phyloP scores from a whole-genome alignment of 2,888 invertebrate species.

The Apodemia hepburni region DNA sequence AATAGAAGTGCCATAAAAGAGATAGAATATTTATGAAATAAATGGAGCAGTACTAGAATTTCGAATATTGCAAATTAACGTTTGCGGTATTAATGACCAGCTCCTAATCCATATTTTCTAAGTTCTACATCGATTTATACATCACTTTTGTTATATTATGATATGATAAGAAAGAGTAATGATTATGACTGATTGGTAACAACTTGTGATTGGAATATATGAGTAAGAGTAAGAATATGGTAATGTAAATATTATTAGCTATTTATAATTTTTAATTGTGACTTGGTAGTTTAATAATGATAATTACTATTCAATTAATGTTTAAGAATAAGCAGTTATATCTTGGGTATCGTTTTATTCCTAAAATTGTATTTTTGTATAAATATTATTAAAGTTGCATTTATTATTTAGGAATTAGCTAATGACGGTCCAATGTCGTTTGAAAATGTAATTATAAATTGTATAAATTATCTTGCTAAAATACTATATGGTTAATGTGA shows the following conservation, averaged over 20 bases:
- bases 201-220: constrained; percentile 60
- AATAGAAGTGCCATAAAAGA: constrained; percentile 1
- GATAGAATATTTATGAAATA: neutral
- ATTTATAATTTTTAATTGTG: constrained; percentile 38
- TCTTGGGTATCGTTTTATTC: constrained; percentile 41
- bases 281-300: neutral
- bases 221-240: constrained; percentile 47
- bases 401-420: constrained; percentile 46
- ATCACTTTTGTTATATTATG: constrained; percentile 11
- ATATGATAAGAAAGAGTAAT: constrained; percentile 38
- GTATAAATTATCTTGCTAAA: constrained; percentile 32
- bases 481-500: constrained; percentile 24
- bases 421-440: constrained; percentile 44
- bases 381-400: constrained; percentile 64
- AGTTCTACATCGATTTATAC: neutral
- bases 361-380: constrained; percentile 74
- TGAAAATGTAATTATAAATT: constrained; percentile 27
- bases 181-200: constrained; percentile 71
- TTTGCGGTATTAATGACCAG: neutral
- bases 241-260: constrained; percentile 55
- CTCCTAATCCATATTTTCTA: neutral
- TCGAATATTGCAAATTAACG: neutral
- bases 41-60: neutral
- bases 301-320: neutral
- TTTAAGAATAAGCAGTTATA: constrained; percentile 10